Percentiles rank a stretch among this genome's conserved stretches.
Evolutionary conservation across 2,797 vertebrate species (phyloP).

Genomic region (Silurus lanzhouensis): DNA sequence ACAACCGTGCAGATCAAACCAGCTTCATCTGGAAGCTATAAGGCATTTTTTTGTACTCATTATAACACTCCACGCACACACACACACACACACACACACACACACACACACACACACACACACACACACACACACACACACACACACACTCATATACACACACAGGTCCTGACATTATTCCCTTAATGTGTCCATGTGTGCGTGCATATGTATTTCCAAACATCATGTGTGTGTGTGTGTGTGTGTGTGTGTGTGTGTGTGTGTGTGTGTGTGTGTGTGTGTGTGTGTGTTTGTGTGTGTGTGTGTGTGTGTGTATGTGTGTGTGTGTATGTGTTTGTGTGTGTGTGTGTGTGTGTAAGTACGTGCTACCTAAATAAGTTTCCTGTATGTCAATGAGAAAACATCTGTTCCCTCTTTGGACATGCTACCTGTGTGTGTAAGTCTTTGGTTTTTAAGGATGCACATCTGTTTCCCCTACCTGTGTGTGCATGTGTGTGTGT

Average conservation of each 20-base stretch:
- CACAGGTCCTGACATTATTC: conserved; percentile 66
- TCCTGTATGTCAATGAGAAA: conserved; percentile 31
- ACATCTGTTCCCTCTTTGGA: conserved; percentile 53
- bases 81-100: conserved; percentile 73
- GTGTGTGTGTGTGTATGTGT: conserved; percentile 28
- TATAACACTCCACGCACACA: conserved; percentile 78
- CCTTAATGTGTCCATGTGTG: conserved; percentile 42
- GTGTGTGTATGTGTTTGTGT: conserved; percentile 3
- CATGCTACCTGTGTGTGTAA: conserved; percentile 47
- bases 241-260: conserved; percentile 35
- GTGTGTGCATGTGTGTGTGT: conserved; percentile 22
- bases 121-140: conserved; percentile 59
- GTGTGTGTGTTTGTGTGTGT: conserved; percentile 37
- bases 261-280: conserved; percentile 18
- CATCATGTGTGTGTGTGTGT: conserved; percentile 30
- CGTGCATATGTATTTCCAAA: conserved; percentile 23
- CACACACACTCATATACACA: conserved; percentile 47
- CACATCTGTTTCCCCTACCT: conserved; percentile 44
- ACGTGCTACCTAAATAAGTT: conserved; percentile 5
- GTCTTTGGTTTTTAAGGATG: conserved; percentile 39
- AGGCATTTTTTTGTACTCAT: conserved; percentile 76
- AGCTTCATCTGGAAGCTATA: conserved; percentile 80
- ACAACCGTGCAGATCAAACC: conserved; percentile 79
- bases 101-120: conserved; percentile 65
- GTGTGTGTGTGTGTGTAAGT: conserved; percentile 31